Percentiles rank a stretch among this genome's conserved stretches.
These are phyloP conservation scores for Agrotis exclamationis DNA, from an alignment of 2,888 invertebrate species.

Conservation along the genomic window DNA sequence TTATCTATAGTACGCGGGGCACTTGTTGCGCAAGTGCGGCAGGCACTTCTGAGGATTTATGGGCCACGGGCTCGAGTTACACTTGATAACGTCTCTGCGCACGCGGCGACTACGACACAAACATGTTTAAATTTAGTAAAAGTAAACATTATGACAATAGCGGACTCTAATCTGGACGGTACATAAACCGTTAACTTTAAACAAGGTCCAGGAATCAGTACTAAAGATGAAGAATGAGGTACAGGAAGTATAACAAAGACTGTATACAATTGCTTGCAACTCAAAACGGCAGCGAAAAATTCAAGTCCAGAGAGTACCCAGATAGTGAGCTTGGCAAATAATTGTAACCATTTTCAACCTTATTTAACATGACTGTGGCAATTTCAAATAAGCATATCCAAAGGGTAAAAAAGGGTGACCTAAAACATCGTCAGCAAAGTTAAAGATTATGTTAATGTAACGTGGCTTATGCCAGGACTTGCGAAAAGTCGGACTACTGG, in stretches of 20 bases:
- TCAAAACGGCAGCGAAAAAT: slow-evolving; percentile 5
- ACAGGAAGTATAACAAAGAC: slow-evolving; percentile 30
- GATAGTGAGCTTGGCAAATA: not conserved
- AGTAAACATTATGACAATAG: slow-evolving; percentile 75
- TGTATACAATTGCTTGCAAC: slow-evolving; percentile 10
- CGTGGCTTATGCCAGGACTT: not conserved
- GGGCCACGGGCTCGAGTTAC: slow-evolving; percentile 84
- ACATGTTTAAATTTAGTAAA: slow-evolving; percentile 75
- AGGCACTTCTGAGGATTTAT: slow-evolving; percentile 85
- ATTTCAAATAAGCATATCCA: not conserved
- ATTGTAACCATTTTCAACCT: not conserved
- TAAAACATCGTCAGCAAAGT: not conserved
- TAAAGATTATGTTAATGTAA: not conserved
- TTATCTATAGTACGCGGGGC: slow-evolving; percentile 76
- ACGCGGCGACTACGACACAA: slow-evolving; percentile 73
- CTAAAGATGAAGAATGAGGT: not conserved
- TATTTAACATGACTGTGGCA: not conserved
- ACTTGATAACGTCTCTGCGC: slow-evolving; percentile 85
- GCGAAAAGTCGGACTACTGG: not conserved
- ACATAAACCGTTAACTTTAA: slow-evolving; percentile 17
- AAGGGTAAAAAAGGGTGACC: not conserved
- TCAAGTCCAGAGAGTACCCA: slow-evolving; percentile 1
- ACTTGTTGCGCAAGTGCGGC: slow-evolving; percentile 87
- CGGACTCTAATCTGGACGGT: slow-evolving; percentile 56
- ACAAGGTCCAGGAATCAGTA: not conserved